Conservation (phyloP, 2,888 invertebrate species). For the Salpingus planirostris region DNA sequence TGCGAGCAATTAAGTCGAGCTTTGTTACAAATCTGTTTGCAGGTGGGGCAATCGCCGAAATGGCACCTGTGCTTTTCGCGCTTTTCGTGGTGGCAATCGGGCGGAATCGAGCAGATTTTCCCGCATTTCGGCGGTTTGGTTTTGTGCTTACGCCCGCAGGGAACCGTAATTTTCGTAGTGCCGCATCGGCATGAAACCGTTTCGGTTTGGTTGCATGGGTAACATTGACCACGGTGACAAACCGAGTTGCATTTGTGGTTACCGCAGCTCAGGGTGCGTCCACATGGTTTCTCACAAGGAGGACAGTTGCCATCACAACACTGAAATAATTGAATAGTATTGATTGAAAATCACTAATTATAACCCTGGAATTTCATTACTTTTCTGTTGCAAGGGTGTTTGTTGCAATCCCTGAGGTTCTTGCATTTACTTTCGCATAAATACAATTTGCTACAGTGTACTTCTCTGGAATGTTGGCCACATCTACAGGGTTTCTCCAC, state of each 20-base stretch:
- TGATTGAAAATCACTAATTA: too few species aligned
- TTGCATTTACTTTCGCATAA: constrained; percentile 86
- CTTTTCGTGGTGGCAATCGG: constrained; percentile 74
- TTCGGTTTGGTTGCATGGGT: constrained; percentile 68
- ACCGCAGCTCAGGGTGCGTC: constrained; percentile 71
- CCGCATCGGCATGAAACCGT: constrained; percentile 76
- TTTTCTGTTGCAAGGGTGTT: constrained; percentile 82
- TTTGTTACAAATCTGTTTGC: constrained; percentile 65
- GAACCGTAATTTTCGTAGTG: constrained; percentile 64
- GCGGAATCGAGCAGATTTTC: constrained; percentile 60
- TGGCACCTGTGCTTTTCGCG: constrained; percentile 73
- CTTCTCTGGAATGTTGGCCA: constrained; percentile 64
- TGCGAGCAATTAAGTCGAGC: constrained; percentile 53
- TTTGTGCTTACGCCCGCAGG: constrained; percentile 73
- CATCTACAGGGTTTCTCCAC: constrained; percentile 76
- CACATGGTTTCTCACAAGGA: constrained; percentile 77
- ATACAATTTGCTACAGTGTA: constrained; percentile 79
- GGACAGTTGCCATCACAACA: constrained; percentile 81
- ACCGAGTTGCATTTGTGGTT: constrained; percentile 77
- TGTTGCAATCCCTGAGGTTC: constrained; percentile 68
- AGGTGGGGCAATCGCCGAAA: constrained; percentile 75
- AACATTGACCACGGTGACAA: constrained; percentile 78
- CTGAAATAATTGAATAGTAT: constrained; percentile 35
- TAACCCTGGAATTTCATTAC: too few species aligned
- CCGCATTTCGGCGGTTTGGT: constrained; percentile 74